Conservation (phyloP, 2,113 vertebrate genomes). For the Bostrychus sinensis region DNA sequence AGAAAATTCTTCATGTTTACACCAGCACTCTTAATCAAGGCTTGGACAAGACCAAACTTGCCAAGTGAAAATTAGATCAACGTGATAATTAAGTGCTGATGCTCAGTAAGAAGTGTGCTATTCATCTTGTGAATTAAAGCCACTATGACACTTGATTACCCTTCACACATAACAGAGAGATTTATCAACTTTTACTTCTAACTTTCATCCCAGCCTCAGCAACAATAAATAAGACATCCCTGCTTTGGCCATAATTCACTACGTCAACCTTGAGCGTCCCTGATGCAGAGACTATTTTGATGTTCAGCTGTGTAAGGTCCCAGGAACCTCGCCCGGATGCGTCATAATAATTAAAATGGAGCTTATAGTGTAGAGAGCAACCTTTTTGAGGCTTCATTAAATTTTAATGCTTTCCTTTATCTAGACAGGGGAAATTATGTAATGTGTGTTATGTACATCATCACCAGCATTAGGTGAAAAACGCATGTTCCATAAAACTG, state of each 20-base stretch:
- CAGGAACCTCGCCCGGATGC: slow-evolving; percentile 41
- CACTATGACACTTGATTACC: too few relatives aligned
- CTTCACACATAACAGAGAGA: not conserved
- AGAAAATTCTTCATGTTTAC: slow-evolving; percentile 11
- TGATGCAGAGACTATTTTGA: slow-evolving; percentile 25
- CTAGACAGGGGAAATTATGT: slow-evolving; percentile 43
- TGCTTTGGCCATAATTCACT: slow-evolving; percentile 1
- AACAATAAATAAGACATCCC: not conserved
- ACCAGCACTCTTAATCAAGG: slow-evolving; percentile 6
- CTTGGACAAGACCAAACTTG: not conserved
- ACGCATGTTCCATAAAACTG: not conserved
- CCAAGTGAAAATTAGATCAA: not conserved
- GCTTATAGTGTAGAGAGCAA: slow-evolving; percentile 50
- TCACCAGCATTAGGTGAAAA: slow-evolving; percentile 24
- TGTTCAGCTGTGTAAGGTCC: slow-evolving; percentile 15
- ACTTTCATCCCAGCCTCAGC: not conserved
- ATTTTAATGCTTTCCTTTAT: slow-evolving; percentile 58
- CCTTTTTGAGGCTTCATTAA: slow-evolving; percentile 50
- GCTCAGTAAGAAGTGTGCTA: not conserved
- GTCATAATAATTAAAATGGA: slow-evolving; percentile 63
- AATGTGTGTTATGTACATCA: slow-evolving; percentile 31
- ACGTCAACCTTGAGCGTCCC: slow-evolving; percentile 22
- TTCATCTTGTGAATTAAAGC: not conserved
- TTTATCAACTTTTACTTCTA: not conserved
- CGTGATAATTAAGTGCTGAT: not conserved